A percentile compares a stretch with the other conserved stretches of the same genome.
Conservation (phyloP, 2,888 invertebrate genomes). For the Drosophila prostipennis region DNA sequence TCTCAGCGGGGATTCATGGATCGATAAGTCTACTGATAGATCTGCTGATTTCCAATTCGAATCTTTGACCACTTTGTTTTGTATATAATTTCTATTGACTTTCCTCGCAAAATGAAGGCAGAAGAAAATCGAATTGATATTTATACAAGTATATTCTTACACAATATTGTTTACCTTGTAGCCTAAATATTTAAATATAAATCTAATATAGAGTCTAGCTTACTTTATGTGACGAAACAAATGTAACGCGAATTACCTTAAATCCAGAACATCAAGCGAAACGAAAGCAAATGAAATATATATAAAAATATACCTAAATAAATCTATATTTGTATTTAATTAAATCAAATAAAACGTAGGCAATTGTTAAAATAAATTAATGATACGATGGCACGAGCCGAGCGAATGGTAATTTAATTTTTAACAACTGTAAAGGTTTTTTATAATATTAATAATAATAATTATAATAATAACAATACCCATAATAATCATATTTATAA, state of each 20-base stretch:
- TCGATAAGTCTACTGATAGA: not conserved
- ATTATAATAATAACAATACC: constrained; percentile 29
- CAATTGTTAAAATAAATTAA: constrained; percentile 69
- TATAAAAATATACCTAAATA: constrained; percentile 45
- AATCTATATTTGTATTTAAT: constrained; percentile 42
- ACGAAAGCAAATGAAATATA: constrained; percentile 62
- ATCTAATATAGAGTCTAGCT: constrained; percentile 65
- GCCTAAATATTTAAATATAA: constrained; percentile 64
- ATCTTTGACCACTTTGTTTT: constrained; percentile 61
- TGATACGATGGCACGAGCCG: constrained; percentile 58
- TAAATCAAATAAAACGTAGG: constrained; percentile 55
- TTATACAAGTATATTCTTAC: constrained; percentile 43
- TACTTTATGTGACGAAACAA: constrained; percentile 59
- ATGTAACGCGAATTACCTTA: constrained; percentile 74
- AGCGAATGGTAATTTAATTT: constrained; percentile 54
- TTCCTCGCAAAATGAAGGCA: constrained; percentile 62
- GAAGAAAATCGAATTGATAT: constrained; percentile 43
- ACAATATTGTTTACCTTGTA: constrained; percentile 64
- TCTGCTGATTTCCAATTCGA: constrained; percentile 37
- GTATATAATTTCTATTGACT: constrained; percentile 61
- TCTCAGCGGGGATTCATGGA: not conserved
- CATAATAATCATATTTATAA: constrained; percentile 36
- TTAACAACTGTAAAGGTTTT: constrained; percentile 57
- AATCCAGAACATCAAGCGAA: constrained; percentile 36
- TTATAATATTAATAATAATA: constrained; percentile 39